A percentile compares a stretch with the other conserved stretches of the same genome.
Evolutionary conservation across 2,113 vertebrate genomes (phyloP).

Genomic region (Nothocercus julius): DNA sequence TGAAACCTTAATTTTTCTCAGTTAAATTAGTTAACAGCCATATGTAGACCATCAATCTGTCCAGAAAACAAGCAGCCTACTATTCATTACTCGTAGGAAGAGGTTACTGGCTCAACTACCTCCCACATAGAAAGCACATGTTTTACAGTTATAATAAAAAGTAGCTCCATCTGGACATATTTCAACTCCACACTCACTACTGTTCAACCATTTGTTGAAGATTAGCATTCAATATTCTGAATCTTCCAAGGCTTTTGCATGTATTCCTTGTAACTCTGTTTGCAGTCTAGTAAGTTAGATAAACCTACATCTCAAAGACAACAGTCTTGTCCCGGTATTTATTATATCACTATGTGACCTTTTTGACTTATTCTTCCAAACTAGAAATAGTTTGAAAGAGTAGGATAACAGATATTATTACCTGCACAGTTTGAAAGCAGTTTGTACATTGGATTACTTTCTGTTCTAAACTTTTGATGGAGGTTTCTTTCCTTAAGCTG

Average conservation of each 20-base stretch:
- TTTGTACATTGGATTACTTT: neutral
- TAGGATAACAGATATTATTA: neutral
- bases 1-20: neutral
- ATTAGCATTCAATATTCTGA: neutral
- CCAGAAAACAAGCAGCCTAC: constrained; percentile 1
- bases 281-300: neutral
- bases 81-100: neutral
- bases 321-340: neutral
- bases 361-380: neutral
- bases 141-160: constrained; percentile 13
- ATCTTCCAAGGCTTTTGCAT: neutral
- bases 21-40: neutral
- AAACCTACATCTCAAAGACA: neutral
- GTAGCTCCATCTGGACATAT: constrained; percentile 22
- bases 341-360: neutral
- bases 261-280: neutral
- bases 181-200: neutral
- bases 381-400: neutral
- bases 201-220: neutral
- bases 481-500: neutral
- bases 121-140: neutral
- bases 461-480: neutral
- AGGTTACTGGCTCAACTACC: neutral
- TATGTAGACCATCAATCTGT: neutral
- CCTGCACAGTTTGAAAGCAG: neutral